These are phyloP conservation scores for Anniella stebbinsi DNA, from an alignment of 2,797 vertebrate species.

Conservation along the genomic window DNA sequence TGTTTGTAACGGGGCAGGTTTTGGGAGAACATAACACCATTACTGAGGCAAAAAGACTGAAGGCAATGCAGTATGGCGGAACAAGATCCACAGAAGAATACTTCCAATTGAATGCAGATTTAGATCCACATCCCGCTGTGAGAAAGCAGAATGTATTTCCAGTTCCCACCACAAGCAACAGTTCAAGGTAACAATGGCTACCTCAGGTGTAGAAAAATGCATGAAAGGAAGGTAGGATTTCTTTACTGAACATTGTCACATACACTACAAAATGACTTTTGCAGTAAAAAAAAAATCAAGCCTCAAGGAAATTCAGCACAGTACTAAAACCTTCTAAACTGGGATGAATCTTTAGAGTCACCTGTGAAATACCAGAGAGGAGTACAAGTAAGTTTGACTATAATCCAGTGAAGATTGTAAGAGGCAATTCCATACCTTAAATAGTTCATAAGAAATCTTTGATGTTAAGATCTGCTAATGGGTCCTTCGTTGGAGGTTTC, in stretches of 20 bases:
- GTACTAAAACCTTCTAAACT: neutral
- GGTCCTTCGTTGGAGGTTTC: constrained; percentile 98
- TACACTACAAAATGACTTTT: neutral
- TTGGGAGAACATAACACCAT: neutral
- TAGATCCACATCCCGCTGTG: neutral
- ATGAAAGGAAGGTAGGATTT: neutral
- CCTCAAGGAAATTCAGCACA: neutral
- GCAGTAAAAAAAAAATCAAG: neutral
- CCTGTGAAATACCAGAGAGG: neutral
- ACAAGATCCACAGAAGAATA: neutral
- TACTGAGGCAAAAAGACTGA: neutral
- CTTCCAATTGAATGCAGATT: neutral
- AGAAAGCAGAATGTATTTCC: too few relatives aligned
- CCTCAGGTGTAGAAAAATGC: neutral
- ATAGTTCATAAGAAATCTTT: constrained; percentile 98
- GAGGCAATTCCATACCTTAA: constrained; percentile 81
- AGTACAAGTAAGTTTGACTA: neutral
- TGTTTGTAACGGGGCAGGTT: neutral
- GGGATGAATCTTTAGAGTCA: neutral
- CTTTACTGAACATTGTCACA: neutral
- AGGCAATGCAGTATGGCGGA: neutral
- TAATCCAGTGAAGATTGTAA: neutral
- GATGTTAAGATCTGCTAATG: constrained; percentile 98
- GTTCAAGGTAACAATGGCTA: neutral
- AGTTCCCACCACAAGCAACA: neutral